Evolutionary conservation across 2,113 vertebrate genomes (phyloP).

Genomic region (Gavialis gangeticus): DNA sequence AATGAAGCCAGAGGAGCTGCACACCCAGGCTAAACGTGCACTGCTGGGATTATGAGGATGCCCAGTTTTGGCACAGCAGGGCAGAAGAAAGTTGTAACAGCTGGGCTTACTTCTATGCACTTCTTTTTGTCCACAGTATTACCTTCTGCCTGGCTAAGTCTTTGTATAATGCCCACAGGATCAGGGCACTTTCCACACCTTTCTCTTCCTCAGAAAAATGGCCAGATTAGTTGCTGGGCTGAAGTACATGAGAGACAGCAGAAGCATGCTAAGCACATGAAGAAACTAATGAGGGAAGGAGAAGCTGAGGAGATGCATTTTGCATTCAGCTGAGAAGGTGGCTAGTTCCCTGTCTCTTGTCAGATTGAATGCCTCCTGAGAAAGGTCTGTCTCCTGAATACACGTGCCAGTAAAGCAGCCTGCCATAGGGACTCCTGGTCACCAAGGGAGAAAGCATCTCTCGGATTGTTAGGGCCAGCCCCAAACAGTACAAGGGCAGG

Average conservation of each 20-base stretch:
- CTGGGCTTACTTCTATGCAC: not conserved
- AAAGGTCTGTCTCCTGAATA: not conserved
- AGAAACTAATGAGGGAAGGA: not conserved
- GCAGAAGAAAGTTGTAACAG: not conserved
- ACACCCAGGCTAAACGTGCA: not conserved
- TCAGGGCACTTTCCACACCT: not conserved
- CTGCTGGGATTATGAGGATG: not conserved
- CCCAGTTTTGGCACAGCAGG: not conserved
- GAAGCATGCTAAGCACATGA: not conserved
- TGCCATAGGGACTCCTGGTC: not conserved
- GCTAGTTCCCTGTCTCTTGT: not conserved
- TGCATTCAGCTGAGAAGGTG: not conserved
- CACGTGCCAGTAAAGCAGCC: not conserved
- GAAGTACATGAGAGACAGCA: too few species aligned
- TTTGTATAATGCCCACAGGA: not conserved
- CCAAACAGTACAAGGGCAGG: not conserved
- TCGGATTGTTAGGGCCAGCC: not conserved
- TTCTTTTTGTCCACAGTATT: not conserved
- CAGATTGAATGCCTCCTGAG: not conserved
- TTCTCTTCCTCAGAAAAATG: not conserved
- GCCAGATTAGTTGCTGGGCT: not conserved
- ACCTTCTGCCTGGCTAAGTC: rapidly evolving
- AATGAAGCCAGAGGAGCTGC: rapidly evolving
- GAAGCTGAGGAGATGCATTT: not conserved
- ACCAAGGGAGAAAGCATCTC: not conserved